Percentiles rank a stretch among this genome's conserved stretches.
These are phyloP conservation scores for Dasypogon diadema DNA, from an alignment of 2,888 invertebrate genomes.

Conservation along the genomic window DNA sequence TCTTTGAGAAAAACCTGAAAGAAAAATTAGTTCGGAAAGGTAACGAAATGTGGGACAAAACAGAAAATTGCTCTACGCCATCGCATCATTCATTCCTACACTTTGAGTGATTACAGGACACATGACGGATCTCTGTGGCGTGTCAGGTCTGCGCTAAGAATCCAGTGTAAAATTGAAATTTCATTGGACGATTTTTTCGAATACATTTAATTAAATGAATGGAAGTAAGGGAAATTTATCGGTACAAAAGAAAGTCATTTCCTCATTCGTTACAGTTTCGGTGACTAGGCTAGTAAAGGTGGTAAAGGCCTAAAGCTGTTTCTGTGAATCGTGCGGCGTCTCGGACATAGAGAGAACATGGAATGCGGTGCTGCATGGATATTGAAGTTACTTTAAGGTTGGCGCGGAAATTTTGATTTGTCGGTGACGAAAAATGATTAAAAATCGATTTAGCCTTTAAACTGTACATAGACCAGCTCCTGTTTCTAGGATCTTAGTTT, in stretches of 20 bases:
- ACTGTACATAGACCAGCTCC: too few species aligned
- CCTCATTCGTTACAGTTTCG: slow-evolving; percentile 49
- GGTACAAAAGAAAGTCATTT: slow-evolving; percentile 51
- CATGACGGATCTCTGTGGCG: slow-evolving; percentile 23
- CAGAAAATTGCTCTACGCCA: not conserved
- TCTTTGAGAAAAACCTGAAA: not conserved
- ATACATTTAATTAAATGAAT: slow-evolving; percentile 43
- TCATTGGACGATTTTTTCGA: slow-evolving; percentile 25
- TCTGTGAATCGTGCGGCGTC: slow-evolving; percentile 13
- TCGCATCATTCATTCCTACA: not conserved
- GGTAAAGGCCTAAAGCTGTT: not conserved
- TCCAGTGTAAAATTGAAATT: slow-evolving; percentile 52
- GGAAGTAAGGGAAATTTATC: slow-evolving; percentile 4
- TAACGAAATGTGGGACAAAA: slow-evolving; percentile 37
- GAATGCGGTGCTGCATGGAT: too few species aligned
- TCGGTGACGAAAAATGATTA: not conserved
- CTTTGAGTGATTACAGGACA: slow-evolving; percentile 19
- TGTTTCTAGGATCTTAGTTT: not conserved
- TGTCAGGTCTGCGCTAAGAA: slow-evolving; percentile 12
- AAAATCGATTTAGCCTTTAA: slow-evolving; percentile 2
- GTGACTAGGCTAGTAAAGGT: too few species aligned
- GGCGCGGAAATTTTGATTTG: not conserved
- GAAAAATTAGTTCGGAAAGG: slow-evolving; percentile 34
- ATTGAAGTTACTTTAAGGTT: too few species aligned
- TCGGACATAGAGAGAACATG: too few species aligned